These are phyloP conservation scores for Phaetusa simplex DNA, from an alignment of 2,113 vertebrate species.

Conservation along the genomic window DNA sequence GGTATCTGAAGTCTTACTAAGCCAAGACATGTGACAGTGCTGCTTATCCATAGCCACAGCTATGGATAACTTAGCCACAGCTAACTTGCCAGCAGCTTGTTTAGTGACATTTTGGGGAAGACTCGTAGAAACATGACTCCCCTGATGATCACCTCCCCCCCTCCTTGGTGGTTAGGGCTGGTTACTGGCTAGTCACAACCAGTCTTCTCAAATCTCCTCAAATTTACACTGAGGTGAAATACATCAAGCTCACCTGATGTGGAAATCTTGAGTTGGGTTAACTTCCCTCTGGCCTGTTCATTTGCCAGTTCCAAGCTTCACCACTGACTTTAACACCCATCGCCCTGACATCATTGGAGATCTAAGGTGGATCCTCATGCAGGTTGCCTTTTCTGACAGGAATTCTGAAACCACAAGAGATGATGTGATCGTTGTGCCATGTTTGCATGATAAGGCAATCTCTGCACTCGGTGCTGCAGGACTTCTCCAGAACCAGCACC, in stretches of 20 bases:
- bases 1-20: background rate
- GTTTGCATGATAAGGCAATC: background rate
- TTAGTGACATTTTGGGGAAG: background rate
- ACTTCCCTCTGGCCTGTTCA: background rate
- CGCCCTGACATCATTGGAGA: background rate
- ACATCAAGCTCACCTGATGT: background rate
- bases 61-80: too few relatives aligned
- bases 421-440: background rate
- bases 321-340: background rate
- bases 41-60: background rate
- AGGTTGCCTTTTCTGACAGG: background rate
- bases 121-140: background rate
- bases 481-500: background rate
- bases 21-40: background rate
- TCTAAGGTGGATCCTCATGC: background rate
- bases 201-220: background rate
- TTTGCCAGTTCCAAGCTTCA: background rate
- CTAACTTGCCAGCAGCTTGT: background rate
- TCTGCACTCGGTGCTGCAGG: background rate
- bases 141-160: background rate
- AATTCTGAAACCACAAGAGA: background rate
- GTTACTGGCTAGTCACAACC: background rate
- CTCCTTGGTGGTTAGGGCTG: background rate
- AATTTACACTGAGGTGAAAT: background rate
- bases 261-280: background rate